Conservation (phyloP, 2,888 invertebrate species). For the Polydrusus tereticollis region DNA sequence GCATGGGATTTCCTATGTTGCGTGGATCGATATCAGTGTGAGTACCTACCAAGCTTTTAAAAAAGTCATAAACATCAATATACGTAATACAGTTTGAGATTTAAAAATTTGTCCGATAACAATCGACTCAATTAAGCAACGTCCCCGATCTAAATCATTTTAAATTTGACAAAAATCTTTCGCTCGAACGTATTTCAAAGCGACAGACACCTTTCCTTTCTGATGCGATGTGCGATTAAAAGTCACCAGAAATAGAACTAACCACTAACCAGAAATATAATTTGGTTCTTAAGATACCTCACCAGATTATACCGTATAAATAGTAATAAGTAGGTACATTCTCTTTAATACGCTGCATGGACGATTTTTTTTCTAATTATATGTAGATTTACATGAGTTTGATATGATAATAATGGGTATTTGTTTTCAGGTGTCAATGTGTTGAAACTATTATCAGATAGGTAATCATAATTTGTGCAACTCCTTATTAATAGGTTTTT, state of each 20-base stretch:
- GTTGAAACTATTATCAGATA: too few relatives aligned
- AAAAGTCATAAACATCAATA: background rate
- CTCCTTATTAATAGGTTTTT: too few relatives aligned
- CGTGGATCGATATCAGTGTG: too few relatives aligned
- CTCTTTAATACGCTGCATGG: conserved; percentile 4
- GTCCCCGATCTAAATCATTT: conserved; percentile 46
- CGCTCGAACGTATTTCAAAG: conserved; percentile 34
- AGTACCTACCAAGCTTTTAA: background rate
- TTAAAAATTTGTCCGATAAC: conserved; percentile 19
- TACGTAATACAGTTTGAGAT: background rate
- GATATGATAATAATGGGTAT: conserved; percentile 2
- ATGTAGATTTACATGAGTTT: background rate
- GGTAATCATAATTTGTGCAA: too few relatives aligned
- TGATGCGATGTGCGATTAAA: conserved; percentile 40
- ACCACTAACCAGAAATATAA: conserved; percentile 36
- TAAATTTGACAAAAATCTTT: conserved; percentile 46
- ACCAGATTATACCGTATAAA: conserved; percentile 31
- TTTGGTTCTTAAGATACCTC: conserved; percentile 34
- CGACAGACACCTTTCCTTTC: conserved; percentile 44
- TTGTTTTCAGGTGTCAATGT: background rate
- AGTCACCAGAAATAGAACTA: conserved; percentile 43
- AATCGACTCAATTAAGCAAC: conserved; percentile 46
- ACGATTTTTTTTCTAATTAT: background rate
- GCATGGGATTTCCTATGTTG: too few relatives aligned
- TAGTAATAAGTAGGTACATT: conserved; percentile 11